These are phyloP conservation scores for Athrips mouffetella DNA, from an alignment of 2,888 invertebrate genomes.

Conservation along the genomic window DNA sequence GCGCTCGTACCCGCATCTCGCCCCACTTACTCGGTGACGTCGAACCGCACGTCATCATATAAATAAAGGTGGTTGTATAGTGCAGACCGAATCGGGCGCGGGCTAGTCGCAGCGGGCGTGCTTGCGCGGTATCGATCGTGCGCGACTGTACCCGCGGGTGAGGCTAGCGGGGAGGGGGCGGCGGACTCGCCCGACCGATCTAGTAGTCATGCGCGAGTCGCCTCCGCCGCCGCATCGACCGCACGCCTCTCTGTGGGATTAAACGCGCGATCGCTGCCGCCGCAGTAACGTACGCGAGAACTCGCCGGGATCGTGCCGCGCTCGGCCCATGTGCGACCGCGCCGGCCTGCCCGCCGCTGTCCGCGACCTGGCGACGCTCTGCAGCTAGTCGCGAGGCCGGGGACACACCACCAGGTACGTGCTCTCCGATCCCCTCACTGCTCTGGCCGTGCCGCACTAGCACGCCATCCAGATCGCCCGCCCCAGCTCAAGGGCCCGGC, in stretches of 20 bases:
- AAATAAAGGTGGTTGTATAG: constrained; percentile 48
- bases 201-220: constrained; percentile 61
- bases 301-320: constrained; percentile 52
- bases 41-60: constrained; percentile 53
- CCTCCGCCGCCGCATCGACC: constrained; percentile 57
- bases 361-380: constrained; percentile 43
- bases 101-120: constrained; percentile 44
- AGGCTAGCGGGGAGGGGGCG: constrained; percentile 30
- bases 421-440: constrained; percentile 7
- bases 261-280: constrained; percentile 71
- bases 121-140: constrained; percentile 49
- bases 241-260: constrained; percentile 41
- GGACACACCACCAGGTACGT: constrained; percentile 41
- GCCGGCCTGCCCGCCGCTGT: constrained; percentile 40
- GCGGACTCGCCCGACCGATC: constrained; percentile 38
- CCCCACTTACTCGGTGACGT: constrained; percentile 50
- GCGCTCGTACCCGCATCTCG: constrained; percentile 24
- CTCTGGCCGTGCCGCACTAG: neutral
- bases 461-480: neutral
- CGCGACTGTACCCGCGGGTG: constrained; percentile 36
- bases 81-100: constrained; percentile 25
- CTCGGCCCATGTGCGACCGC: constrained; percentile 45
- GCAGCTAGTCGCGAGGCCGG: constrained; percentile 43
- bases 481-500: constrained; percentile 18
- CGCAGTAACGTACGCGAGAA: no score